Evolutionary conservation across 2,888 invertebrate genomes (phyloP), one percentile per base, ranked within the genome.

Genomic region (Lasioglossum zephyrum): DNA sequence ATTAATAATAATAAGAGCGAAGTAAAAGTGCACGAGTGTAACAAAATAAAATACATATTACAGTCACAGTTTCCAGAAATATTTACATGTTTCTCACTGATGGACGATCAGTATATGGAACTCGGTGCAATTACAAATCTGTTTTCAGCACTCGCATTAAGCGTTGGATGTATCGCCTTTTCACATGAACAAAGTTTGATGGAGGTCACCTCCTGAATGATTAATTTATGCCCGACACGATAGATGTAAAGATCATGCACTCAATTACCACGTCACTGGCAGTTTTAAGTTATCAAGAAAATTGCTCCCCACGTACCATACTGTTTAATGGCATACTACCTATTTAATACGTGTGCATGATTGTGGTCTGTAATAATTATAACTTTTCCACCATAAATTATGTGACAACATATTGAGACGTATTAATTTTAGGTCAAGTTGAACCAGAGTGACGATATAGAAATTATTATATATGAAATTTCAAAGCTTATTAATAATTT

Each of bases 191-290:
- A 2, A 57, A 31, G 60, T 53, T 9, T 36, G 18, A 39, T 69
- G n/a, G 49, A 49, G 18, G n/a, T 41, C 49, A 44, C 41, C 66
- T 44, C 6, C 66, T 16, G 31, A 82, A 66, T 69, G 73, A 82
- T 73, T 82, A 73, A 82, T 73, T 66, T 53, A 16, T 53, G 16
- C 44, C 31, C 9, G 47, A 63, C 81, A 82, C 78, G 78, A 44
- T 60, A 79, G 36, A 72, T 44, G 8, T 8, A 18, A 13, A 26
- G 16, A 47, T 47, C 66, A 22, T 22, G 22, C 8, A 31, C n/a
- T 26, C 6, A 49, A 49, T 49, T 49, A 49, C 73, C 60, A 26
- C 39, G 18, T 11, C 36, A 66, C 47, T 44, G 18, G 39, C 69
- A 39, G 39, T 69, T 69, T 39, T 69, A 39, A 69, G 39, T 69